Percentiles rank a stretch among this genome's conserved stretches.
phyloP scores from a whole-genome alignment of 2,113 vertebrate genomes.

The Pseudois nayaur region DNA sequence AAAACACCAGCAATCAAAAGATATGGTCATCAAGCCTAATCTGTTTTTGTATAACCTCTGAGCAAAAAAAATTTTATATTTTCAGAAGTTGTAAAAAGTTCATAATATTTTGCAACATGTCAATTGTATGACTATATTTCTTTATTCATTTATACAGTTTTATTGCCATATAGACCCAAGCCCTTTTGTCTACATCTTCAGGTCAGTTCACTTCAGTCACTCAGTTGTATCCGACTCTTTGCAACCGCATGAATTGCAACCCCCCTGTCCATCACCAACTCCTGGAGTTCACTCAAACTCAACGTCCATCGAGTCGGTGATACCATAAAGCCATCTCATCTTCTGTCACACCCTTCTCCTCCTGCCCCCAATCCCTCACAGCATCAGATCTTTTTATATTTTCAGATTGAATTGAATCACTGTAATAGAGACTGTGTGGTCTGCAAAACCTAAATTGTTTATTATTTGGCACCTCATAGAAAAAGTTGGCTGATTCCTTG shows the following conservation, averaged over 20 bases:
- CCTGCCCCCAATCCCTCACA: too few relatives aligned
- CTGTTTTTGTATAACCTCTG: not conserved
- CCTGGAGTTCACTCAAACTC: too few relatives aligned
- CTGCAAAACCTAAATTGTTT: not conserved
- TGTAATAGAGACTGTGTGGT: not conserved
- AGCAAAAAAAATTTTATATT: not conserved
- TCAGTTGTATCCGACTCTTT: rapidly evolving
- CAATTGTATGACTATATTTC: not conserved
- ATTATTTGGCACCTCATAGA: not conserved
- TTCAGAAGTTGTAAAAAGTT: not conserved
- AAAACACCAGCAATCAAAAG: not conserved
- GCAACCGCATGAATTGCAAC: too few relatives aligned
- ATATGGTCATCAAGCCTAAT: not conserved
- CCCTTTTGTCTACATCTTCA: not conserved
- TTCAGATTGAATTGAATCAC: not conserved
- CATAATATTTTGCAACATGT: not conserved
- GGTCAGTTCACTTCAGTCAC: too few relatives aligned
- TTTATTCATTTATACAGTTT: not conserved
- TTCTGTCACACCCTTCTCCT: too few relatives aligned
- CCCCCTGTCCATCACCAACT: too few relatives aligned
- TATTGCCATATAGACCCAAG: not conserved
- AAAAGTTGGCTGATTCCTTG: not conserved
- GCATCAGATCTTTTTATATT: not conserved
- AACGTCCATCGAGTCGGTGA: rapidly evolving
- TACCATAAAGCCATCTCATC: too few relatives aligned